These are phyloP conservation scores for Melanotaenia boesemani DNA, from an alignment of 2,797 vertebrate genomes.

Conservation along the genomic window DNA sequence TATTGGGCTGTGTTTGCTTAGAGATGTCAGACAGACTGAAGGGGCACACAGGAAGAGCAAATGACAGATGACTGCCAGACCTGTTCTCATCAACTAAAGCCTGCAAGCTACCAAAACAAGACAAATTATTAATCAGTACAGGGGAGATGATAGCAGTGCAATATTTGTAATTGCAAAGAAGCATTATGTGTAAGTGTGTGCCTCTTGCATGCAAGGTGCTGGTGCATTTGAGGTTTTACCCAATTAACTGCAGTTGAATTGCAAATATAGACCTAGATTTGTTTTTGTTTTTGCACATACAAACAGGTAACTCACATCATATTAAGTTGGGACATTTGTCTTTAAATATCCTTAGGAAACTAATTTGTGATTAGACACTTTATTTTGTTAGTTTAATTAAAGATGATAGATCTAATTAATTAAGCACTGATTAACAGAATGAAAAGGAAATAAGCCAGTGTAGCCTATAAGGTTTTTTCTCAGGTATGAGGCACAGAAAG, in stretches of 20 bases:
- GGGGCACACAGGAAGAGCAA: conserved; percentile 83
- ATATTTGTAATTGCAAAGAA: background rate
- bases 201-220: background rate
- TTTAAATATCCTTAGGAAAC: conserved; percentile 4
- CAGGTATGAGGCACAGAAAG: no score
- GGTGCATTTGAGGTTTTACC: background rate
- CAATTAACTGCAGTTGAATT: background rate
- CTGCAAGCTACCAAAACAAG: conserved; percentile 15
- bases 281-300: background rate
- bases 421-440: background rate
- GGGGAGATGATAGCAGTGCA: background rate
- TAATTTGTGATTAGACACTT: background rate
- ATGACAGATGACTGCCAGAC: conserved; percentile 85
- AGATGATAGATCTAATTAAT: background rate
- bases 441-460: background rate
- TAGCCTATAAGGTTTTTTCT: background rate
- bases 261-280: background rate
- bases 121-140: conserved; percentile 60
- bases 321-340: background rate
- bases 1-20: conserved; percentile 87
- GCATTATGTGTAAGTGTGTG: background rate
- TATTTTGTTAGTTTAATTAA: conserved; percentile 5
- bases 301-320: background rate
- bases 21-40: conserved; percentile 87
- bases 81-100: conserved; percentile 29